A percentile compares a stretch with the other conserved stretches of the same genome.
Conservation (phyloP, 1,140 invertebrate genomes). For the Bathynomus jamesi region DNA sequence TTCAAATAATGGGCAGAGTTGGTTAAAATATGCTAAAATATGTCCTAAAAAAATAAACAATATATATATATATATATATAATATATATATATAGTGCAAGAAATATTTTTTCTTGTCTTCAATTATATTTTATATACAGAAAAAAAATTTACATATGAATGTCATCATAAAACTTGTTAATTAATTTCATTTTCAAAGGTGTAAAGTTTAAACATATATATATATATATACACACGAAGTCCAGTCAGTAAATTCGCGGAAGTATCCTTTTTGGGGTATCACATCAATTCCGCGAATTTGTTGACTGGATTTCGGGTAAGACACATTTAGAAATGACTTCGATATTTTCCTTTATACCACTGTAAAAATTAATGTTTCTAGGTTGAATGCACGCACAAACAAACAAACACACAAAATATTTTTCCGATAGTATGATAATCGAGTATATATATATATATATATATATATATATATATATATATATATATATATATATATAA, state of each 20-base stretch:
- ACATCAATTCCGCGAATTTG: too few species aligned
- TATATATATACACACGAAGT: background rate
- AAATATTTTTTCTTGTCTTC: background rate
- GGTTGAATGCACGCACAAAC: too few species aligned
- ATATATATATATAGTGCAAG: background rate
- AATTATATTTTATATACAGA: background rate
- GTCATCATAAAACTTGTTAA: too few species aligned
- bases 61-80: constrained; percentile 14
- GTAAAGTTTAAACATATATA: background rate
- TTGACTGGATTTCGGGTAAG: too few species aligned
- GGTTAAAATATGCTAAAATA: background rate
- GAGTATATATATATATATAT: background rate
- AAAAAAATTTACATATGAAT: too few species aligned
- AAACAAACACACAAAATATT: background rate
- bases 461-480: background rate
- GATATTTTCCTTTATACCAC: too few species aligned
- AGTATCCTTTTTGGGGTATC: too few species aligned
- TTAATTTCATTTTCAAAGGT: background rate
- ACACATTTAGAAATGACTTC: too few species aligned
- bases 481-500: background rate
- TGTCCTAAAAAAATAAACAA: background rate
- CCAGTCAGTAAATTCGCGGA: too few species aligned
- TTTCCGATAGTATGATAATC: background rate
- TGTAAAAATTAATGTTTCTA: too few species aligned
- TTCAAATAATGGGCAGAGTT: background rate